phyloP scores from a whole-genome alignment of 37 sponge, comb jelly and placozoan species.

The Spongilla lacustris region DNA sequence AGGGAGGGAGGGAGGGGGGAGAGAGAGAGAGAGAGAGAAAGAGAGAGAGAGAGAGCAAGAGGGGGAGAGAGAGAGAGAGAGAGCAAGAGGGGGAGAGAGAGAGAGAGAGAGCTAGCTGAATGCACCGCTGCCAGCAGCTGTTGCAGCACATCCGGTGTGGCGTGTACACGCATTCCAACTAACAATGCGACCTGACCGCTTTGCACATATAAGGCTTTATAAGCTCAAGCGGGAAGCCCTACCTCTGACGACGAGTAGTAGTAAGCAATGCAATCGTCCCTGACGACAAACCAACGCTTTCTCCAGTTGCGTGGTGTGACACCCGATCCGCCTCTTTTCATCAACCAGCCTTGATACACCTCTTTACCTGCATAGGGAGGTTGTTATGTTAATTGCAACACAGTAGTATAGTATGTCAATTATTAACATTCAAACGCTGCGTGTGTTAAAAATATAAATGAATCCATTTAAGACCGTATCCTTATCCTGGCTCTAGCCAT shows the following conservation, averaged over 20 bases:
- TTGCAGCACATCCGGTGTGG: background rate
- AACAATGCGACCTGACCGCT: background rate
- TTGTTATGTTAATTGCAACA: too few species aligned
- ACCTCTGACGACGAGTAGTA: constrained; percentile 53
- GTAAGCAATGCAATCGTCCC: constrained; percentile 61
- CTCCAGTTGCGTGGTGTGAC: constrained; percentile 51
- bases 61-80: background rate
- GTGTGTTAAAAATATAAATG: too few species aligned
- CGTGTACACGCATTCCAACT: background rate
- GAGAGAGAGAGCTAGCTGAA: too few species aligned
- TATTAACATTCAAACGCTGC: too few species aligned
- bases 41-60: too few species aligned
- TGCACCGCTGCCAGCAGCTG: background rate
- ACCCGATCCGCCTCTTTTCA: constrained; percentile 53
- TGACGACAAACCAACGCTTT: constrained; percentile 60
- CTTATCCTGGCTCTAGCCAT: too few species aligned
- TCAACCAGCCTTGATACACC: constrained; percentile 50
- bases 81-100: background rate
- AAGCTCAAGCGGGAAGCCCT: background rate
- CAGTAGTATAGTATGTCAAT: too few species aligned
- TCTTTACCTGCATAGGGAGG: background rate
- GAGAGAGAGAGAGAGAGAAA: background rate
- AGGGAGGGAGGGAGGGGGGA: background rate
- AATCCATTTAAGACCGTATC: too few species aligned
- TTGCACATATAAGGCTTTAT: background rate